Evolutionary conservation across 2,888 invertebrate species (phyloP).

Genomic region (Schrankia costaestrigalis): DNA sequence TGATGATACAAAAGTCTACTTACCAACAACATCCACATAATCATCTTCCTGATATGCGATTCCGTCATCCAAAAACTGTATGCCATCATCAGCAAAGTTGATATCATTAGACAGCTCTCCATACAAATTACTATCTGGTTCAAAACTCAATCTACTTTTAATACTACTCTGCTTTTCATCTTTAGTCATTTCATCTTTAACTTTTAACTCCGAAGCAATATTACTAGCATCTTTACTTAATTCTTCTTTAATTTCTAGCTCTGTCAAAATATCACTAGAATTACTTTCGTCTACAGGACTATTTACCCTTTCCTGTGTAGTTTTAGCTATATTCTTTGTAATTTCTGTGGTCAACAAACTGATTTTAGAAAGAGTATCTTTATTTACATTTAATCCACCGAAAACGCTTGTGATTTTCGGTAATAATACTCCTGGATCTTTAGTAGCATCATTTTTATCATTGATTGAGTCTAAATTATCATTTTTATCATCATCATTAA

Average conservation of each 20-base stretch:
- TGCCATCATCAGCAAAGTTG: constrained; percentile 48
- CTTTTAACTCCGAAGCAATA: too few relatives aligned
- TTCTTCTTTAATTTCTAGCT: too few relatives aligned
- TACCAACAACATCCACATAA: constrained; percentile 5
- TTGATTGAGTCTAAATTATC: too few relatives aligned
- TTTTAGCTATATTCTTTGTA: not conserved
- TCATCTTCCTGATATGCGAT: constrained; percentile 33
- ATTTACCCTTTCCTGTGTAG: not conserved
- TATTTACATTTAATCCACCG: constrained; percentile 28
- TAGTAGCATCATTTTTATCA: too few relatives aligned
- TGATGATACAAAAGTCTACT: not conserved
- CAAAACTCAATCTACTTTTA: too few relatives aligned
- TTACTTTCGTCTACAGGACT: not conserved
- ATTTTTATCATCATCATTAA: not conserved
- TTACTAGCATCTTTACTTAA: too few relatives aligned
- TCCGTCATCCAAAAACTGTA: constrained; percentile 51
- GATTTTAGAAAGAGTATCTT: constrained; percentile 8
- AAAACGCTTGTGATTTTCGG: constrained; percentile 38
- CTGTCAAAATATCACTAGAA: too few relatives aligned
- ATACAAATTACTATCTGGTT: too few relatives aligned
- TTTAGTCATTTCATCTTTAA: too few relatives aligned
- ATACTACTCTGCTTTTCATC: too few relatives aligned
- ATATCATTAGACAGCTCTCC: constrained; percentile 35
- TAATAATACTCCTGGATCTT: constrained; percentile 6
- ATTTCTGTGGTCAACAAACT: constrained; percentile 3